Evolutionary conservation across 2,888 invertebrate genomes (phyloP).

Genomic region (Pogonocherus hispidulus): DNA sequence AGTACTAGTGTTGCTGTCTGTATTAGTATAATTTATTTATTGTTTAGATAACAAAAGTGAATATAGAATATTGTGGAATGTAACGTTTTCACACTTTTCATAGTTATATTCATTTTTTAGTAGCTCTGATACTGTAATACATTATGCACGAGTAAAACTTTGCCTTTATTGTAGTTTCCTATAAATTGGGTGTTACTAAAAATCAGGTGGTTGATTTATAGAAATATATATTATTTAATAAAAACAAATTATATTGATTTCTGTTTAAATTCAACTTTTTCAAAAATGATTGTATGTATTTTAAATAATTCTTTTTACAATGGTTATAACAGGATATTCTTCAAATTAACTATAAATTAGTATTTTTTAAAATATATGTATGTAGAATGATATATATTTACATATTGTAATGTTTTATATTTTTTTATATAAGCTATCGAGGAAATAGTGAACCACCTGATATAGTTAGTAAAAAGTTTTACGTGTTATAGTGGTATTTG

Average conservation of each 20-base stretch:
- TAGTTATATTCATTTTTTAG: neutral
- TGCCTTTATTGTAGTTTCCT: constrained; percentile 21
- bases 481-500: constrained; percentile 58
- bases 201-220: neutral
- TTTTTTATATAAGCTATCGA: neutral
- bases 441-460: constrained; percentile 20
- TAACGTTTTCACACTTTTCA: constrained; percentile 1
- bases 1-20: neutral
- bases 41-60: neutral
- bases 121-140: constrained; percentile 21
- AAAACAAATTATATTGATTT: too few relatives aligned
- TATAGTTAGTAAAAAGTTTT: constrained; percentile 31
- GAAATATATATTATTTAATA: neutral
- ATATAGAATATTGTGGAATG: constrained; percentile 1
- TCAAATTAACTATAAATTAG: too few relatives aligned
- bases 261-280: too few relatives aligned
- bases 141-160: constrained; percentile 54
- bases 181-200: constrained; percentile 2
- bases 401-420: too few relatives aligned
- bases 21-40: neutral
- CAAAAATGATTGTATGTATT: too few relatives aligned
- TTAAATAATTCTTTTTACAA: too few relatives aligned
- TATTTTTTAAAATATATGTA: too few relatives aligned
- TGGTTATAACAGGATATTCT: too few relatives aligned
- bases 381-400: too few relatives aligned